phyloP scores from a whole-genome alignment of 1,140 invertebrate genomes.

The Holcopasites calliopsidis region DNA sequence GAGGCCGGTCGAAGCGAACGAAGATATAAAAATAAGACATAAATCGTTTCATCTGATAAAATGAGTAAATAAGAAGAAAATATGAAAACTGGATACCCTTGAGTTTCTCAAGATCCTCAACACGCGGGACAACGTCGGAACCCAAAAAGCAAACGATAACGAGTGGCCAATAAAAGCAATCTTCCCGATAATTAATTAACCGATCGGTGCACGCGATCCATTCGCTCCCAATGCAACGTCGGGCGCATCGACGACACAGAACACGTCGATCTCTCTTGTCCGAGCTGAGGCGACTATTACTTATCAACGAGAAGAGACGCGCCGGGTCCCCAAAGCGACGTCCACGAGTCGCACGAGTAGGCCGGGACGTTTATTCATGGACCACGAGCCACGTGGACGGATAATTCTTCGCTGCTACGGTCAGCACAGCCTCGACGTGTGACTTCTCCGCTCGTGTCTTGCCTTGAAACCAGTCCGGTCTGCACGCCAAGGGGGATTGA shows the following conservation, averaged over 20 bases:
- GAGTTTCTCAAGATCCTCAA: neutral
- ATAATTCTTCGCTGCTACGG: slow-evolving; percentile 39
- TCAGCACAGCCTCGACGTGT: slow-evolving; percentile 13
- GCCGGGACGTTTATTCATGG: slow-evolving; percentile 52
- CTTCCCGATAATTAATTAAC: slow-evolving; percentile 27
- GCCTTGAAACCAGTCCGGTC: slow-evolving; percentile 43
- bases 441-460: slow-evolving; percentile 18
- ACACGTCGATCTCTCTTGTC: neutral
- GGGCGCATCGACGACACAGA: neutral
- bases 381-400: slow-evolving; percentile 49
- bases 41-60: neutral
- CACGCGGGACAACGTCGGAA: neutral
- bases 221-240: slow-evolving; percentile 21
- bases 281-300: slow-evolving; percentile 26
- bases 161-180: neutral
- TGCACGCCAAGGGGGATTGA: slow-evolving; percentile 16
- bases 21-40: too few relatives aligned
- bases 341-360: neutral
- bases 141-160: neutral
- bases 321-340: slow-evolving; percentile 12
- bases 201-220: slow-evolving; percentile 41
- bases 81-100: slow-evolving; percentile 16
- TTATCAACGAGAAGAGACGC: slow-evolving; percentile 27
- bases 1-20: too few relatives aligned
- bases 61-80: neutral